A percentile compares a stretch with the other conserved stretches of the same genome.
phyloP scores from a whole-genome alignment of 1,140 invertebrate genomes.

The Latrodectus geometricus region DNA sequence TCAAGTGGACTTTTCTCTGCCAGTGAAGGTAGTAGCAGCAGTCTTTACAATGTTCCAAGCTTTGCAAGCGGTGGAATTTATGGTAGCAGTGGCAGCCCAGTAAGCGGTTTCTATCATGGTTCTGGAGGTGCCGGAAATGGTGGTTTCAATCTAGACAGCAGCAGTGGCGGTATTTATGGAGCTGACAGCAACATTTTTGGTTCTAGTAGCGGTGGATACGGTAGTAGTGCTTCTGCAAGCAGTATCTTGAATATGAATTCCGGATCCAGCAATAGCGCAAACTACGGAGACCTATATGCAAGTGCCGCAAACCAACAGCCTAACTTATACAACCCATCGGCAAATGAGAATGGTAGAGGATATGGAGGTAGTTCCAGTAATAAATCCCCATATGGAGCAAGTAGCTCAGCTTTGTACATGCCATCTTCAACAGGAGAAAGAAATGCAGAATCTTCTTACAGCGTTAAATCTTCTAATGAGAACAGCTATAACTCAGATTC shows the following conservation, averaged over 20 bases:
- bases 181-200: conserved; percentile 4
- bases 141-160: neutral
- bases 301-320: conserved; percentile 47
- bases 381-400: conserved; percentile 7
- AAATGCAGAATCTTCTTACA: conserved; percentile 28
- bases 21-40: conserved; percentile 10
- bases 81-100: conserved; percentile 18
- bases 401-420: conserved; percentile 41
- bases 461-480: conserved; percentile 9
- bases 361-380: conserved; percentile 2
- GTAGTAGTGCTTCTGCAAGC: conserved; percentile 20
- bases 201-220: conserved; percentile 11
- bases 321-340: conserved; percentile 29
- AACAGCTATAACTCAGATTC: conserved; percentile 41
- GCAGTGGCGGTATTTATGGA: conserved; percentile 24
- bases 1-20: conserved; percentile 18
- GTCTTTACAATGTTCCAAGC: neutral
- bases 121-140: conserved; percentile 8
- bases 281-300: conserved; percentile 40
- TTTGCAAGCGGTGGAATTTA: conserved; percentile 19
- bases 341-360: neutral
- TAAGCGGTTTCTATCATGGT: conserved; percentile 30
- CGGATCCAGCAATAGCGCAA: neutral
- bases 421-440: conserved; percentile 23
- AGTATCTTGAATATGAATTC: neutral